Evolutionary conservation across 2,113 vertebrate species (phyloP).

Genomic region (Tachysurus vachellii): DNA sequence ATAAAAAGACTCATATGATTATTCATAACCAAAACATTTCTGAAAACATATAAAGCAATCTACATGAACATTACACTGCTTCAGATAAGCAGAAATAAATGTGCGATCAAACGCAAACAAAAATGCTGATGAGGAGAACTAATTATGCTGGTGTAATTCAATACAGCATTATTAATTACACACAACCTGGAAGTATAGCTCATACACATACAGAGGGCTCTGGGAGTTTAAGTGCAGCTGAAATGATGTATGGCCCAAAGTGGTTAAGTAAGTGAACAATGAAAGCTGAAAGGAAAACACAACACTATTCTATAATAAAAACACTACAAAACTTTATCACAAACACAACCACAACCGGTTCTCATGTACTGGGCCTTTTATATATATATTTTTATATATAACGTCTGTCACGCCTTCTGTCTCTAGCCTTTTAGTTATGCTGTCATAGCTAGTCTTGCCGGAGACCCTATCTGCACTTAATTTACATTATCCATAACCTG

Average conservation of each 20-base stretch:
- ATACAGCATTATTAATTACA: conserved; percentile 48
- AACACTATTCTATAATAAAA: not conserved
- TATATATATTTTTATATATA: not conserved
- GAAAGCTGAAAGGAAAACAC: not conserved
- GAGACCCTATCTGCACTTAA: too few relatives aligned
- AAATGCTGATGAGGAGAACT: conserved; percentile 53
- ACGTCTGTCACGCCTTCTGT: too few relatives aligned
- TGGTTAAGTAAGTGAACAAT: not conserved
- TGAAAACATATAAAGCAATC: conserved; percentile 39
- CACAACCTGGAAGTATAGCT: conserved; percentile 41
- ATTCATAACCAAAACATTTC: conserved; percentile 46
- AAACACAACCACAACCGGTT: not conserved
- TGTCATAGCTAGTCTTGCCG: too few relatives aligned
- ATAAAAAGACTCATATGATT: conserved; percentile 14
- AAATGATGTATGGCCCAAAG: conserved; percentile 10
- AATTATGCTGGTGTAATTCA: conserved; percentile 48
- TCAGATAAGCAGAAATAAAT: conserved; percentile 50
- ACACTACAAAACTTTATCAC: not conserved
- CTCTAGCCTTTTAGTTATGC: too few relatives aligned
- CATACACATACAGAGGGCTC: conserved; percentile 16
- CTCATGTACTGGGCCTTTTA: not conserved
- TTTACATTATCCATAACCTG: too few relatives aligned
- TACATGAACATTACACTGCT: conserved; percentile 40
- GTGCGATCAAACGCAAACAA: conserved; percentile 52
- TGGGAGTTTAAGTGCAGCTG: not conserved